Evolutionary conservation across 92 coral and sea anemone species (phyloP).

Genomic region (Nematostella vectensis): DNA sequence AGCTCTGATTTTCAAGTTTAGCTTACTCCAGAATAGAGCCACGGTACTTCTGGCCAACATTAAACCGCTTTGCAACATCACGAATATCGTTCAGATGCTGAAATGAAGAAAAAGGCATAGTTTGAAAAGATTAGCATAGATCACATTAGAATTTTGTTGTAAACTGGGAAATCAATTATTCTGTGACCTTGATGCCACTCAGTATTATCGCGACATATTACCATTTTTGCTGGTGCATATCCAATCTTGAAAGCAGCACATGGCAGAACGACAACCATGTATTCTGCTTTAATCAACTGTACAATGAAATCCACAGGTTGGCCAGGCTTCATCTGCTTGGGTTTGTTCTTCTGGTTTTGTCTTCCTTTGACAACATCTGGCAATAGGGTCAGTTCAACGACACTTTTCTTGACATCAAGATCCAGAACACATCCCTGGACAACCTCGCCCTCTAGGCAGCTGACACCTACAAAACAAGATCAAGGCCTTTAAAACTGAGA

Average conservation of each 20-base stretch:
- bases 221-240: constrained; percentile 71
- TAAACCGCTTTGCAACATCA: constrained; percentile 79
- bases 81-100: constrained; percentile 86
- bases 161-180: too few species aligned
- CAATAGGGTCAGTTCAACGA: constrained; percentile 42
- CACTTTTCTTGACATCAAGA: constrained; percentile 38
- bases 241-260: constrained; percentile 48
- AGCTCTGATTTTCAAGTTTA: not conserved
- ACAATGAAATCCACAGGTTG: constrained; percentile 46
- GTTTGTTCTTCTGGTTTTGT: constrained; percentile 18
- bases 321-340: constrained; percentile 56
- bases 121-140: too few species aligned
- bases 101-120: not conserved
- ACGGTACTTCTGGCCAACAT: constrained; percentile 55
- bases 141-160: too few species aligned
- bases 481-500: not conserved
- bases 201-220: too few species aligned
- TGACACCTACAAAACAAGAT: constrained; percentile 57
- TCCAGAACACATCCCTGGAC: constrained; percentile 73
- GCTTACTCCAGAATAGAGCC: constrained; percentile 55
- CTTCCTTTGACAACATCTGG: constrained; percentile 43
- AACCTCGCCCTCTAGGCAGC: constrained; percentile 56
- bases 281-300: constrained; percentile 53
- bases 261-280: constrained; percentile 62
- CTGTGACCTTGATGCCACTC: too few species aligned